Percentiles rank a stretch among this genome's conserved stretches.
These are phyloP conservation scores for Bilobella aurantiaca DNA, from an alignment of 1,140 invertebrate species.

Conservation along the genomic window DNA sequence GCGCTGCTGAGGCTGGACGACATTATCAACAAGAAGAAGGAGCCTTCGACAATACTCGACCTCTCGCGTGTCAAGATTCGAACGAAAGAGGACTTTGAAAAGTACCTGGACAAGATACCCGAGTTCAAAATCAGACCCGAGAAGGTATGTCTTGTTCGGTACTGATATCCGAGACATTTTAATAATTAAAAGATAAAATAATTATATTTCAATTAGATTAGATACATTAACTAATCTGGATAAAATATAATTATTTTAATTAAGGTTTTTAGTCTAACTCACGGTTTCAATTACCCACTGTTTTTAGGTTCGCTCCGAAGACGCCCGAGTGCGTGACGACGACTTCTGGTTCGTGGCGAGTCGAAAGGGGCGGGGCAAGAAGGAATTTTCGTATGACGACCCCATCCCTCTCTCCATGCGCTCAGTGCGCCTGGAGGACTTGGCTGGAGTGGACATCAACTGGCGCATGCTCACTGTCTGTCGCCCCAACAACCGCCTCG, in stretches of 20 bases:
- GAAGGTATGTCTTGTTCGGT: constrained; percentile 63
- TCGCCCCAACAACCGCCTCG: constrained; percentile 64
- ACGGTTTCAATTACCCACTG: neutral
- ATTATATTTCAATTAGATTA: too few relatives aligned
- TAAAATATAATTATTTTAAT: too few relatives aligned
- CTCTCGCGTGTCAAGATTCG: constrained; percentile 63
- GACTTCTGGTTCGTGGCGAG: constrained; percentile 47
- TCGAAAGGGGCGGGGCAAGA: constrained; percentile 21
- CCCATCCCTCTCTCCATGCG: constrained; percentile 73
- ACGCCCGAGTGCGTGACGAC: constrained; percentile 55
- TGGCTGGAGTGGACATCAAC: constrained; percentile 75
- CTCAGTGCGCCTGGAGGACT: constrained; percentile 60
- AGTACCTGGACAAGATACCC: constrained; percentile 69
- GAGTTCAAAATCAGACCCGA: constrained; percentile 80
- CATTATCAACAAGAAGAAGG: constrained; percentile 65
- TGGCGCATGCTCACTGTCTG: constrained; percentile 84
- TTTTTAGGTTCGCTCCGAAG: constrained; percentile 43
- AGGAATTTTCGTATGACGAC: constrained; percentile 46
- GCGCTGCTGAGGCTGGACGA: constrained; percentile 66
- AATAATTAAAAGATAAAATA: too few relatives aligned
- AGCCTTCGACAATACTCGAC: constrained; percentile 71
- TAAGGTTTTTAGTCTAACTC: neutral
- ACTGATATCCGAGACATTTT: too few relatives aligned
- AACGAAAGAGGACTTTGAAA: constrained; percentile 68
- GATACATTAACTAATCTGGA: neutral